Conservation (phyloP, 2,113 vertebrate species). For the Strix uralensis region DNA sequence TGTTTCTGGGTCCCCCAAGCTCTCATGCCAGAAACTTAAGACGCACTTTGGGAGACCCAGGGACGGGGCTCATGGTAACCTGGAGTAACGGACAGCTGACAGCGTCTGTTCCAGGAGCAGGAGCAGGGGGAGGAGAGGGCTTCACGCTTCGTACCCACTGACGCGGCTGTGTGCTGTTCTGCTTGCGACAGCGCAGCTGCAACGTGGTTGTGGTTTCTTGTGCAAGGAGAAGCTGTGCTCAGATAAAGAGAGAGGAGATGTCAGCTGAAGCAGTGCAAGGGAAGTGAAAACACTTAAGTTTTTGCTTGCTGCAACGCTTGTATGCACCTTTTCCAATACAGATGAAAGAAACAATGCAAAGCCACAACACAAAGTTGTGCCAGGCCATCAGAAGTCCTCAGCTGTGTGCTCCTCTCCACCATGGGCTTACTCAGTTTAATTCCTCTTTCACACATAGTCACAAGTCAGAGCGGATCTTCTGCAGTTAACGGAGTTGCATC, state of each 20-base stretch:
- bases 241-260: background rate
- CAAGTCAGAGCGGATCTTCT: background rate
- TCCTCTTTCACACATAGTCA: background rate
- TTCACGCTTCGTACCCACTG: fast-evolving
- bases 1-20: slow-evolving; percentile 11
- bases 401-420: background rate
- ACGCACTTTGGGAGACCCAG: slow-evolving; percentile 29
- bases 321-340: background rate
- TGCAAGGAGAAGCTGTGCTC: background rate
- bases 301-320: background rate
- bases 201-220: fast-evolving
- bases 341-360: background rate
- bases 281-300: background rate
- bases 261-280: background rate
- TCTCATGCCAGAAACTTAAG: slow-evolving; percentile 59
- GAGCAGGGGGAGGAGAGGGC: background rate
- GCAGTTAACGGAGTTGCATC: background rate
- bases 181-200: background rate
- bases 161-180: background rate
- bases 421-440: background rate
- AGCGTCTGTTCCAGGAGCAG: background rate
- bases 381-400: background rate
- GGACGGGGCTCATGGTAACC: background rate
- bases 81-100: background rate
- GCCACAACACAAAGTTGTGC: background rate